Evolutionary conservation across 2,113 vertebrate species (phyloP).

Genomic region (Casuarius casuarius): DNA sequence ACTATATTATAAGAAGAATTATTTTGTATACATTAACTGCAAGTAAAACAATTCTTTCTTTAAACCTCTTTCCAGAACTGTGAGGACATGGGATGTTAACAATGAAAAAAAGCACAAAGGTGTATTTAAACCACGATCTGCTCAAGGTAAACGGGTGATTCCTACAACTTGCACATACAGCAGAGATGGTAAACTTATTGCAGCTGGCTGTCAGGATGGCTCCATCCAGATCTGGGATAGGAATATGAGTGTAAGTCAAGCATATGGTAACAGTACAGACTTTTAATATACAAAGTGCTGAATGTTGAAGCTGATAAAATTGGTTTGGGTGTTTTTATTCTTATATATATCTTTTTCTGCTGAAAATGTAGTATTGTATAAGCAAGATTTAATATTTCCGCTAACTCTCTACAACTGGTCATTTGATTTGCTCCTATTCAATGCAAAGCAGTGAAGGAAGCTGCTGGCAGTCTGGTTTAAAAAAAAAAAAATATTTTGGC

Average conservation of each 20-base stretch:
- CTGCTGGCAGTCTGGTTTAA: neutral
- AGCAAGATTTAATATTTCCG: neutral
- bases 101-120: constrained; percentile 93
- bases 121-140: constrained; percentile 91
- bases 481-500: neutral
- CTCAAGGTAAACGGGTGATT: constrained; percentile 91
- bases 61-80: constrained; percentile 82
- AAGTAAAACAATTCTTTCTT: neutral
- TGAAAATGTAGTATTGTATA: neutral
- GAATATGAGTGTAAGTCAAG: constrained; percentile 89
- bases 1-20: neutral
- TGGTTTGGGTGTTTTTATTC: neutral
- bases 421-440: neutral
- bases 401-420: neutral
- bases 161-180: constrained; percentile 94
- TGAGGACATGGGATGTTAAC: constrained; percentile 93
- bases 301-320: neutral
- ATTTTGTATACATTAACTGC: neutral
- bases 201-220: constrained; percentile 94
- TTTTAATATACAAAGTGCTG: neutral
- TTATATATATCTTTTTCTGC: neutral
- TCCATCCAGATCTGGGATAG: constrained; percentile 98
- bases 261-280: neutral
- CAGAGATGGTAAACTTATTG: constrained; percentile 92
- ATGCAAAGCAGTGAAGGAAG: neutral